phyloP scores from a whole-genome alignment of 2,888 invertebrate species.

The Vesta saturnalis region DNA sequence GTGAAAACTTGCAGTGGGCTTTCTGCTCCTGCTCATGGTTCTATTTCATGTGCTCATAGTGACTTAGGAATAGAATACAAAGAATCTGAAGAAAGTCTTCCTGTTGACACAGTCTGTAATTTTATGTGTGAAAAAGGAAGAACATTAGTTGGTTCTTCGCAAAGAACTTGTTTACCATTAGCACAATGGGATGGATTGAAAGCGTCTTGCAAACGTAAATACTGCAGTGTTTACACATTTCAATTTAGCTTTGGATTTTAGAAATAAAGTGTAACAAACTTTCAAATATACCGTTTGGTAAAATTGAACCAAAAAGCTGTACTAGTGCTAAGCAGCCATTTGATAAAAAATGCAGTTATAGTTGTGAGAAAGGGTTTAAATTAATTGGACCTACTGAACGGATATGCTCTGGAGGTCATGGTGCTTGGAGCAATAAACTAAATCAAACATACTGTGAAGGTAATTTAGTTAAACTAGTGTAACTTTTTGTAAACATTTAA shows the following conservation, averaged over 20 bases:
- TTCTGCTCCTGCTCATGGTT: constrained; percentile 67
- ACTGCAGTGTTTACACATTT: neutral
- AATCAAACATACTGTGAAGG: constrained; percentile 48
- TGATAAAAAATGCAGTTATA: constrained; percentile 68
- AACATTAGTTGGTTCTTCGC: constrained; percentile 70
- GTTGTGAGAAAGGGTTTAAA: constrained; percentile 69
- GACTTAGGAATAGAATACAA: constrained; percentile 58
- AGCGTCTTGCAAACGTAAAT: constrained; percentile 71
- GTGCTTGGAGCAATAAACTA: constrained; percentile 64
- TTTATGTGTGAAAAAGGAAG: constrained; percentile 73
- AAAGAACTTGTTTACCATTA: constrained; percentile 72
- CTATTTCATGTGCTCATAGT: constrained; percentile 64
- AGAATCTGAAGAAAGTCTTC: constrained; percentile 56
- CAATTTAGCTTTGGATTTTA: too few relatives aligned
- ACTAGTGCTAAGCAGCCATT: constrained; percentile 66
- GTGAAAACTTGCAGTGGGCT: constrained; percentile 72
- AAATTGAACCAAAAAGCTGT: constrained; percentile 66
- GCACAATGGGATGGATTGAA: constrained; percentile 76
- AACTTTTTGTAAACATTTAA: neutral
- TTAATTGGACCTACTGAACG: constrained; percentile 66
- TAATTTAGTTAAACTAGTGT: constrained; percentile 2
- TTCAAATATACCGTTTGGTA: constrained; percentile 65
- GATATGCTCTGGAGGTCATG: constrained; percentile 67
- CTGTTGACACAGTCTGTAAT: constrained; percentile 72
- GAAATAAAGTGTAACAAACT: constrained; percentile 59